These are phyloP conservation scores for Balearica regulorum DNA, from an alignment of 2,797 vertebrate species.

Conservation along the genomic window DNA sequence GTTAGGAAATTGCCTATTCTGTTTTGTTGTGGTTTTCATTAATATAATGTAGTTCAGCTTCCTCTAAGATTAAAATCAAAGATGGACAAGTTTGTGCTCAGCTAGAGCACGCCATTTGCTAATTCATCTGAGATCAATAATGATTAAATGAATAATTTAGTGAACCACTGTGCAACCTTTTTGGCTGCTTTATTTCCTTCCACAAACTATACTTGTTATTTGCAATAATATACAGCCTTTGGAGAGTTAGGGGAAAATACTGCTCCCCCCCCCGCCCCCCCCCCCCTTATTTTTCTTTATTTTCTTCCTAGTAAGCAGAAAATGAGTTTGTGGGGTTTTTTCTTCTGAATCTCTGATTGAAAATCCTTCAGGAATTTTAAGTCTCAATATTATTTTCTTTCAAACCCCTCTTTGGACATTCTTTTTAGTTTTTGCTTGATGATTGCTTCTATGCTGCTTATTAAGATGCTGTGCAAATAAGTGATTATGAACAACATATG, in stretches of 20 bases:
- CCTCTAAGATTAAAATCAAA: conserved; percentile 59
- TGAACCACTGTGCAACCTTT: conserved; percentile 16
- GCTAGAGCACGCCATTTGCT: conserved; percentile 28
- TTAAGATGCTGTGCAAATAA: background rate
- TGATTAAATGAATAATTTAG: conserved; percentile 67
- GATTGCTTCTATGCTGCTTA: background rate
- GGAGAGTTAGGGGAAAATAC: background rate
- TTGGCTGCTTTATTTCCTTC: conserved; percentile 20
- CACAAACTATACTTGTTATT: background rate
- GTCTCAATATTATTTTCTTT: background rate
- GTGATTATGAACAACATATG: background rate
- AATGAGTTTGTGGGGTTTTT: background rate
- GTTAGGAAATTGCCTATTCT: conserved; percentile 31
- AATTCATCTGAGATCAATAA: conserved; percentile 69
- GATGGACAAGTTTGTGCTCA: conserved; percentile 34
- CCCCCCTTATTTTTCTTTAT: background rate
- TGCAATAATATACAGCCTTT: background rate
- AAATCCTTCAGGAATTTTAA: background rate
- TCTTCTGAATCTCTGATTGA: background rate
- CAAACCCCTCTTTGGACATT: background rate
- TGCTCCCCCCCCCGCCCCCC: background rate
- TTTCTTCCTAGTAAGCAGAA: background rate
- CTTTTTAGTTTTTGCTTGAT: background rate
- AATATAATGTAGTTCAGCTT: conserved; percentile 4
- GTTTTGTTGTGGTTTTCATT: conserved; percentile 36